Evolutionary conservation across 2,113 vertebrate genomes (phyloP), one percentile per base, ranked within the genome.

Genomic region (Larimichthys crocea): DNA sequence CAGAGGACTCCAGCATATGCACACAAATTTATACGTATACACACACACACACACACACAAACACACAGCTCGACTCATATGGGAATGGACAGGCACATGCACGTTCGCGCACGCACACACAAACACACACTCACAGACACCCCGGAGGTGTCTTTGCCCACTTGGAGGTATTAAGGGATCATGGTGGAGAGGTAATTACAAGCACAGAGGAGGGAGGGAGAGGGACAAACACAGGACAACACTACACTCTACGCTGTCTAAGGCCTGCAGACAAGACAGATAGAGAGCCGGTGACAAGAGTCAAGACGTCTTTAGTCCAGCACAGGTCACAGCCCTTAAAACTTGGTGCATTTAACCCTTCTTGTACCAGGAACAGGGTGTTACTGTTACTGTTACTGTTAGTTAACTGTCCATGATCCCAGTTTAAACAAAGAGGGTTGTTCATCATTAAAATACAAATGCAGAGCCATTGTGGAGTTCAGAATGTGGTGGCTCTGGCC

Each of bases 121-220:
- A 14, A n/a, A 48, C 75, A 57, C 82, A 71, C 66, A 31, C 35
- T 19, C 20, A 1, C 26, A 71, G 49, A 73, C 35, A 52, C 80
- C 87, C 89, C 78, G 63, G 80, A 83, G 86, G 85, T 83, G 75
- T 86, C 65, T 81, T 87, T 87, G 75, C 85, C 76, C 85, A 91
- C 83, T 88, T 65, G 50, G 79, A 88, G 79, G 87, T 86, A 85
- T 90, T 85, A 90, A 88, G 82, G 89, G 82, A 92, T 91, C 79
- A 60, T 20, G 49, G 75, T 80, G 64, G 84, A 86, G 76, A 88
- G 88, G 88, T 93, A 93, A 94, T 93, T 94, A 92, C 86, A 81
- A 83, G 76, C 66, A 75, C 76, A 82, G 26, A 60, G 76, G 26
- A 52, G 35, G 35, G 63, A 57, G 46, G 73, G 65, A 52, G 42